phyloP scores from a whole-genome alignment of 2,113 vertebrate genomes.

The Prochilodus magdalenae region DNA sequence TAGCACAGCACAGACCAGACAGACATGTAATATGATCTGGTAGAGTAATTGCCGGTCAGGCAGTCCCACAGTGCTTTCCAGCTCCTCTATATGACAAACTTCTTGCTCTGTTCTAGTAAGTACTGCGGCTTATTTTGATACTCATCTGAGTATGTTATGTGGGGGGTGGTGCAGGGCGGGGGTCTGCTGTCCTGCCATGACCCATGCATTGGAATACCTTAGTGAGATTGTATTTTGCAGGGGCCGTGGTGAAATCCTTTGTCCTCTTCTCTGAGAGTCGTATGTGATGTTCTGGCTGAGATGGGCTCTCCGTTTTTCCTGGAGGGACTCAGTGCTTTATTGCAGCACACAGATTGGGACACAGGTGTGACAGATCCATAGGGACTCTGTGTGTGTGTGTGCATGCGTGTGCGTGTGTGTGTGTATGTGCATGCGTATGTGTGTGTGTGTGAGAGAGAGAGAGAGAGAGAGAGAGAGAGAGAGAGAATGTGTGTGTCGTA shows the following conservation, averaged over 20 bases:
- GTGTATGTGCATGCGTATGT: slow-evolving; percentile 2
- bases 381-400: slow-evolving; percentile 16
- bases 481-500: too few relatives aligned
- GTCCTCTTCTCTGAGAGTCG: neutral
- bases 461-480: too few relatives aligned
- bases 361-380: slow-evolving; percentile 20
- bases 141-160: neutral
- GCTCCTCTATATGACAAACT: neutral
- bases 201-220: neutral
- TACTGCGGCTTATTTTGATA: neutral
- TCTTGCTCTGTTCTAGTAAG: neutral
- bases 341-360: neutral
- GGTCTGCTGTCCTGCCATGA: neutral
- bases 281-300: slow-evolving; percentile 5
- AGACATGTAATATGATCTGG: too few relatives aligned
- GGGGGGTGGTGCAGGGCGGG: neutral
- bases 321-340: neutral
- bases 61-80: neutral
- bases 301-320: neutral
- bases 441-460: slow-evolving; percentile 18
- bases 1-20: too few relatives aligned
- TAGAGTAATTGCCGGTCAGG: too few relatives aligned
- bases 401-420: slow-evolving; percentile 20
- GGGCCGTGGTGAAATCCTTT: neutral
- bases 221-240: neutral